A percentile compares a stretch with the other conserved stretches of the same genome.
phyloP scores from a whole-genome alignment of 2,113 vertebrate species.

The Drymodes brunneopygia region DNA sequence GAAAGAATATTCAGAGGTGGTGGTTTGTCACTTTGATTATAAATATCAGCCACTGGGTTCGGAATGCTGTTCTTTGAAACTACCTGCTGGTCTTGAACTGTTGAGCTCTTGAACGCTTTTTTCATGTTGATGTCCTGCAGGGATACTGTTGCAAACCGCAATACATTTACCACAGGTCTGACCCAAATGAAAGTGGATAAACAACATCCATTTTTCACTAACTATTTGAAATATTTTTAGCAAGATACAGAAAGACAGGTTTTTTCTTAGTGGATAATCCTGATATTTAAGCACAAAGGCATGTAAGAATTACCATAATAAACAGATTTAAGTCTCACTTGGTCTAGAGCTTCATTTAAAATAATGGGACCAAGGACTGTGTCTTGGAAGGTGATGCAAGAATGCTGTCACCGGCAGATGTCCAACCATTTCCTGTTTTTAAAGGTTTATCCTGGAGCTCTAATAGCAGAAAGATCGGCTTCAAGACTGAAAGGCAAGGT shows the following conservation, averaged over 20 bases:
- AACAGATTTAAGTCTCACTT: neutral
- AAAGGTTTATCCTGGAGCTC: neutral
- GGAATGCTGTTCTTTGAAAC: constrained; percentile 95
- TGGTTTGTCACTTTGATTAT: constrained; percentile 91
- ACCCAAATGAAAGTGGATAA: neutral
- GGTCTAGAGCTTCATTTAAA: neutral
- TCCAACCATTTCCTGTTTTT: neutral
- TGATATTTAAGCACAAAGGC: neutral
- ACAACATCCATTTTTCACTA: neutral
- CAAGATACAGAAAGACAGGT: neutral
- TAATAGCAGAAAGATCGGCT: neutral
- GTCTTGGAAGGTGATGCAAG: neutral
- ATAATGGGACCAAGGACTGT: neutral
- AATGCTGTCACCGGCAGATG: neutral
- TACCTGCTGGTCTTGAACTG: constrained; percentile 95
- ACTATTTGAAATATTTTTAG: neutral
- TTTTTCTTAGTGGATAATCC: neutral
- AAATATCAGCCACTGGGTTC: constrained; percentile 89
- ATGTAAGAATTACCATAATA: neutral
- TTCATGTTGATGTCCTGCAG: constrained; percentile 99
- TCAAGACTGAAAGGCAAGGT: neutral
- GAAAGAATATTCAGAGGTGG: constrained; percentile 93
- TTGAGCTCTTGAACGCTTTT: constrained; percentile 97
- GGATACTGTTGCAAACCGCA: constrained; percentile 79
- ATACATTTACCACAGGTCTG: neutral